These are phyloP conservation scores for Anisognathus igniventris DNA, from an alignment of 2,797 vertebrate species.

Conservation along the genomic window DNA sequence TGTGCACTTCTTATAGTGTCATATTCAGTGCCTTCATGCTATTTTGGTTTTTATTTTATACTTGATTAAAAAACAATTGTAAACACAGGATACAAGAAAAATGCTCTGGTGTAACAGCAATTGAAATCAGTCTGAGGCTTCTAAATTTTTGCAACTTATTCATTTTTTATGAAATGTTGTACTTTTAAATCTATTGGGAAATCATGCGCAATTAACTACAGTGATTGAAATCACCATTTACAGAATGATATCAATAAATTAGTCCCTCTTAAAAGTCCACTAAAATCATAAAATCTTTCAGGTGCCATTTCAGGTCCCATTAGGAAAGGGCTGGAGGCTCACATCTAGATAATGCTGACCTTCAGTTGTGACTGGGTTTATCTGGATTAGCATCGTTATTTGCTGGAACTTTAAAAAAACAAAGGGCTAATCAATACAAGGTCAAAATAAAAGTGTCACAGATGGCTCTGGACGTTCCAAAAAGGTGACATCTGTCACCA, in stretches of 20 bases:
- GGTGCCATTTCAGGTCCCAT: background rate
- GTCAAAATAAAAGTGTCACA: slow-evolving; percentile 50
- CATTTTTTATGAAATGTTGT: background rate
- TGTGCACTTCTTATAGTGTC: accelerated
- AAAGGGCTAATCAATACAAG: slow-evolving; percentile 56
- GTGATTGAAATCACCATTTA: background rate
- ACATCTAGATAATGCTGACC: slow-evolving; percentile 28
- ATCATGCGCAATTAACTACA: background rate
- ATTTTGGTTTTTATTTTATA: background rate
- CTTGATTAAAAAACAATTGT: background rate
- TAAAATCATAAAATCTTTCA: background rate
- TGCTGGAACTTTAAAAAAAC: slow-evolving; percentile 43
- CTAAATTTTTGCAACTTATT: background rate
- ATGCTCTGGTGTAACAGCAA: background rate
- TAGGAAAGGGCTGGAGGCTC: background rate
- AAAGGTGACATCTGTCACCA: slow-evolving; percentile 51
- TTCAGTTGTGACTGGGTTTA: slow-evolving; percentile 35
- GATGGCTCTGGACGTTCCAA: slow-evolving; percentile 18
- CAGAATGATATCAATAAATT: background rate
- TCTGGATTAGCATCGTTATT: slow-evolving; percentile 62
- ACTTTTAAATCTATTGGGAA: background rate
- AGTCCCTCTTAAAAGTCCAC: background rate
- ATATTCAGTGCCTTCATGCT: background rate
- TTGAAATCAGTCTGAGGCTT: background rate
- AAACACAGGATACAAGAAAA: background rate